Evolutionary conservation across 2,888 invertebrate genomes (phyloP).

Genomic region (Perizoma flavofasciatum): DNA sequence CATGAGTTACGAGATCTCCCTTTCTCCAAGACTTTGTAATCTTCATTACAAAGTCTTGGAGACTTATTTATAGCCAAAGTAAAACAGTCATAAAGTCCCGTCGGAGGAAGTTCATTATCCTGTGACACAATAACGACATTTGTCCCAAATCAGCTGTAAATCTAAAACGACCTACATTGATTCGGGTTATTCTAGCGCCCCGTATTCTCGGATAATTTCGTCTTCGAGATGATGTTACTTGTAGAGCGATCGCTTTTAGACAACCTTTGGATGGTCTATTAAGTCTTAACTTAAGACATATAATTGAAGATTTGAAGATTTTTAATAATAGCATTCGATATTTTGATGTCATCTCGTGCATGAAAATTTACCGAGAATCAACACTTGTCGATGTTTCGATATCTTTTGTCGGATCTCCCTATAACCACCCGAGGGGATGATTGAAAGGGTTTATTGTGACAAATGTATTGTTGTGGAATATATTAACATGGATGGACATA

Average conservation of each 20-base stretch:
- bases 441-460: constrained; percentile 44
- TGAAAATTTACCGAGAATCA: no score
- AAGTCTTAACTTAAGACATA: no score
- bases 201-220: neutral
- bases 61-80: constrained; percentile 27
- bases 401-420: constrained; percentile 37
- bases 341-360: no score
- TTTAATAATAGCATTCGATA: no score
- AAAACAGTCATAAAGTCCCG: constrained; percentile 28
- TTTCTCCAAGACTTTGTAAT: no score
- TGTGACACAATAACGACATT: constrained; percentile 28
- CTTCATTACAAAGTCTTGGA: constrained; percentile 26
- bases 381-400: constrained; percentile 19
- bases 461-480: constrained; percentile 35
- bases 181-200: neutral
- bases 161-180: constrained; percentile 35
- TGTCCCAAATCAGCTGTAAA: constrained; percentile 37
- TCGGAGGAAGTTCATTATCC: constrained; percentile 20
- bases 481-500: neutral
- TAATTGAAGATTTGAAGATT: no score
- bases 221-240: constrained; percentile 1
- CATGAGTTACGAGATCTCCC: constrained; percentile 18
- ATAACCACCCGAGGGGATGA: constrained; percentile 39
- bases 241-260: no score
- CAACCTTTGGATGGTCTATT: no score